Percentiles rank a stretch among this genome's conserved stretches.
These are phyloP conservation scores for Notothenia coriiceps DNA, from an alignment of 2,113 vertebrate species.

Conservation along the genomic window DNA sequence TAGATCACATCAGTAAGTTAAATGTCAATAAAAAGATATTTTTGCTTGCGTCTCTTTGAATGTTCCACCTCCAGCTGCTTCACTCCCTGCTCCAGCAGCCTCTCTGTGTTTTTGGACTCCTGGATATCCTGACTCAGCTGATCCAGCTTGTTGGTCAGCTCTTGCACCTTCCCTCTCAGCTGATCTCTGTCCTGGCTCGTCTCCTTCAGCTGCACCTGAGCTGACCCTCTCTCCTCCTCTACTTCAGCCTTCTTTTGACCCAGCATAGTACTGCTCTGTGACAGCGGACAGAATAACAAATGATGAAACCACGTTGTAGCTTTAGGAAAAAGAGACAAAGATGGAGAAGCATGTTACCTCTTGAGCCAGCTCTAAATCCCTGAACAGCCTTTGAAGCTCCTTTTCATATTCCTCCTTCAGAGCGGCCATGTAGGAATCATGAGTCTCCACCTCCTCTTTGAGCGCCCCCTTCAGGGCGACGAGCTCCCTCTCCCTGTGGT, in stretches of 20 bases:
- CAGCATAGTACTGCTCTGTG: slow-evolving; percentile 69
- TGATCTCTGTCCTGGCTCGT: slow-evolving; percentile 76
- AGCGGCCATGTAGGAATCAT: slow-evolving; percentile 89
- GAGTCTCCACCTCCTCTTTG: slow-evolving; percentile 94
- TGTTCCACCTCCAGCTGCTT: slow-evolving; percentile 79
- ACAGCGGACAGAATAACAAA: neutral
- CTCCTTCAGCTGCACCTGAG: slow-evolving; percentile 68
- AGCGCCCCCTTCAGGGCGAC: slow-evolving; percentile 91
- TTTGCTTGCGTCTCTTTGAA: neutral
- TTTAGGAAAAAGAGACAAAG: neutral
- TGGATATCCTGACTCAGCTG: slow-evolving; percentile 72
- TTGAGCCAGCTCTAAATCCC: slow-evolving; percentile 84
- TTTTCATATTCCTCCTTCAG: slow-evolving; percentile 89
- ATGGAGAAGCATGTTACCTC: slow-evolving; percentile 79
- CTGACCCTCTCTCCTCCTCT: slow-evolving; percentile 60
- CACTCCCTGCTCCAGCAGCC: slow-evolving; percentile 70
- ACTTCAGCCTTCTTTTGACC: slow-evolving; percentile 62
- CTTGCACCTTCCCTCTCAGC: slow-evolving; percentile 70
- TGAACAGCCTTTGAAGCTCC: slow-evolving; percentile 85
- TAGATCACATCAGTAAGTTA: neutral
- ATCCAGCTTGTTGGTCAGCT: slow-evolving; percentile 75
- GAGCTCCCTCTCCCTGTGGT: slow-evolving; percentile 89
- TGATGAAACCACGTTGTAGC: neutral
- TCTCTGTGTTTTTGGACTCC: slow-evolving; percentile 72
- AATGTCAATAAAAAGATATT: neutral